Conservation (phyloP, 2,113 vertebrate species). For the Crotophaga sulcirostris region DNA sequence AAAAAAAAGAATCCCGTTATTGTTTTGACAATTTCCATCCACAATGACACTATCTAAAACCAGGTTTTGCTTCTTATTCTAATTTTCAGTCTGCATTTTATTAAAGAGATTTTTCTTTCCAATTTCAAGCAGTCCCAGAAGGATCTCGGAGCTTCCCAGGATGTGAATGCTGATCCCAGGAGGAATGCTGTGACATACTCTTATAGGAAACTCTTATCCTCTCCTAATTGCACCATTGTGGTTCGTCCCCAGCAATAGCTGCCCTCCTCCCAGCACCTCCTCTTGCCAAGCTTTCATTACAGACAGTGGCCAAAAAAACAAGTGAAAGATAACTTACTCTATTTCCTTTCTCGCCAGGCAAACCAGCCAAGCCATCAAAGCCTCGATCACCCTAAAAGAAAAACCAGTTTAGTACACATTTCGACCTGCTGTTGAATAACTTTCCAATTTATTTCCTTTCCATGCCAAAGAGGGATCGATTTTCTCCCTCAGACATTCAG, state of each 20-base stretch:
- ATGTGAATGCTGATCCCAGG: neutral
- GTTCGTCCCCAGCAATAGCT: neutral
- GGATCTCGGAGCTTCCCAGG: neutral
- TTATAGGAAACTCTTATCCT: neutral
- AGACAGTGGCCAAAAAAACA: neutral
- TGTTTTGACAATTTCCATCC: neutral
- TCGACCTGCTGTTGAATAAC: neutral
- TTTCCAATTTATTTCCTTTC: neutral
- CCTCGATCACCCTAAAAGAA: conserved; percentile 90
- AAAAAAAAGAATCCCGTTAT: neutral
- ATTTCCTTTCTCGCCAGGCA: conserved; percentile 96
- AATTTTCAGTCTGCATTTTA: neutral
- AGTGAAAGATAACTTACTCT: conserved; percentile 77
- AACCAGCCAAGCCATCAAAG: conserved; percentile 93
- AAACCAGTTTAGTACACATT: neutral
- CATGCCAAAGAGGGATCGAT: neutral
- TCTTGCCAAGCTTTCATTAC: neutral
- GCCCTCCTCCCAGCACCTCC: neutral
- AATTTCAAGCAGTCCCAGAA: neutral
- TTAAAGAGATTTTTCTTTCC: rapidly evolving
- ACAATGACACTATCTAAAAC: neutral
- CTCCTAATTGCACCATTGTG: neutral
- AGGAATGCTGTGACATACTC: neutral
- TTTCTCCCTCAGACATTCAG: neutral
- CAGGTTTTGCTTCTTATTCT: neutral